phyloP scores from a whole-genome alignment of 2,113 vertebrate species.

The Tricholaema leucomelas region DNA sequence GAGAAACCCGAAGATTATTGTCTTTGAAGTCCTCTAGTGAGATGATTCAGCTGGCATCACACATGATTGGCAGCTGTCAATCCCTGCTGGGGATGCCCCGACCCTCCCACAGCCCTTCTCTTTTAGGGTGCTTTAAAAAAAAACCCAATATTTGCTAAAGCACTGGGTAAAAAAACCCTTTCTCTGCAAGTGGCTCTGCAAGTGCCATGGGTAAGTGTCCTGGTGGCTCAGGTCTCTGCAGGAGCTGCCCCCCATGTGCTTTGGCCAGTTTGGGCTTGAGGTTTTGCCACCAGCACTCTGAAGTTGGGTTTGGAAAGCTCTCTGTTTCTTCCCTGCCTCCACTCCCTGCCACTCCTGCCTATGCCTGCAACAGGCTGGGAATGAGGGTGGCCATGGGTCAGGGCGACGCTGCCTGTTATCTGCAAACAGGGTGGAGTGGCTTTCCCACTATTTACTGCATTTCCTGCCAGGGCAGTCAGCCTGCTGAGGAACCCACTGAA shows the following conservation, averaged over 20 bases:
- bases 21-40: background rate
- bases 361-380: fast-evolving
- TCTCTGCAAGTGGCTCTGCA: fast-evolving
- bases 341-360: background rate
- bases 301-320: background rate
- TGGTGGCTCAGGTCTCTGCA: fast-evolving
- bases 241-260: background rate
- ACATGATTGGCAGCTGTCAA: background rate
- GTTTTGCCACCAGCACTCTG: background rate
- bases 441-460: constrained; percentile 60
- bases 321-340: background rate
- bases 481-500: constrained; percentile 43
- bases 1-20: background rate
- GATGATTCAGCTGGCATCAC: background rate
- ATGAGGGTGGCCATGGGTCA: background rate
- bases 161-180: background rate
- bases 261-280: background rate
- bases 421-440: constrained; percentile 48
- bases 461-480: constrained; percentile 48
- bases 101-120: background rate
- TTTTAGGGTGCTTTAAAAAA: background rate
- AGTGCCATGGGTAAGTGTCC: fast-evolving
- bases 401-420: background rate
- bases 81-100: background rate
- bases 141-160: background rate